Conservation (phyloP, 2,888 invertebrate genomes). For the Dicycla oo region DNA sequence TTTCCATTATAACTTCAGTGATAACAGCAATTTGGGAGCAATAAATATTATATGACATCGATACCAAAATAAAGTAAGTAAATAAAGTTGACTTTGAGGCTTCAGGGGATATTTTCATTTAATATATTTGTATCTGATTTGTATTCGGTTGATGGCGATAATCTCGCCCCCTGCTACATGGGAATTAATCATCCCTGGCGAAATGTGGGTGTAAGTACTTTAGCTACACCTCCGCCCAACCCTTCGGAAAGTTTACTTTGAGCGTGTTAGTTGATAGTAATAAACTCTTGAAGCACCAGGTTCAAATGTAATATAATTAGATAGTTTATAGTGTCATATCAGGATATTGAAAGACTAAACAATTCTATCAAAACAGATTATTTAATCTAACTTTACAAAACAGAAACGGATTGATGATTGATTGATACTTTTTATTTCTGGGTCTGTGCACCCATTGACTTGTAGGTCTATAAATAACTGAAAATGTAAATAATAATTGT, state of each 20-base stretch:
- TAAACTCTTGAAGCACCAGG: too few relatives aligned
- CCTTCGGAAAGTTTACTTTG: too few relatives aligned
- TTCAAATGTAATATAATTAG: too few relatives aligned
- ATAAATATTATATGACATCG: too few relatives aligned
- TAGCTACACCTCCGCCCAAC: too few relatives aligned
- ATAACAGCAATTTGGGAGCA: not conserved
- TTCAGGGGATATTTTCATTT: not conserved
- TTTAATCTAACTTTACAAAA: constrained; percentile 12
- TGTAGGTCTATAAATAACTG: constrained; percentile 16
- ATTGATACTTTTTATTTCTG: constrained; percentile 16
- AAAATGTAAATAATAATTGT: constrained; percentile 29
- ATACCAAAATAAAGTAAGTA: constrained; percentile 9
- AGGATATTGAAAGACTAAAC: not conserved
- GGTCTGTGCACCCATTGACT: constrained; percentile 15
- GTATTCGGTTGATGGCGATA: too few relatives aligned
- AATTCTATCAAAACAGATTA: constrained; percentile 4
- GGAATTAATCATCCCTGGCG: too few relatives aligned
- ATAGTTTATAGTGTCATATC: not conserved
- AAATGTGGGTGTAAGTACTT: too few relatives aligned
- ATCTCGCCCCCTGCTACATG: too few relatives aligned
- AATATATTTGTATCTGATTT: too few relatives aligned
- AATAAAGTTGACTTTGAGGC: constrained; percentile 4
- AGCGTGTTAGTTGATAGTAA: too few relatives aligned
- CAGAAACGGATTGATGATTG: constrained; percentile 2
- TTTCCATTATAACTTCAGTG: not conserved